These are phyloP conservation scores for Entomobrya proxima DNA, from an alignment of 2,888 invertebrate genomes.

Conservation along the genomic window DNA sequence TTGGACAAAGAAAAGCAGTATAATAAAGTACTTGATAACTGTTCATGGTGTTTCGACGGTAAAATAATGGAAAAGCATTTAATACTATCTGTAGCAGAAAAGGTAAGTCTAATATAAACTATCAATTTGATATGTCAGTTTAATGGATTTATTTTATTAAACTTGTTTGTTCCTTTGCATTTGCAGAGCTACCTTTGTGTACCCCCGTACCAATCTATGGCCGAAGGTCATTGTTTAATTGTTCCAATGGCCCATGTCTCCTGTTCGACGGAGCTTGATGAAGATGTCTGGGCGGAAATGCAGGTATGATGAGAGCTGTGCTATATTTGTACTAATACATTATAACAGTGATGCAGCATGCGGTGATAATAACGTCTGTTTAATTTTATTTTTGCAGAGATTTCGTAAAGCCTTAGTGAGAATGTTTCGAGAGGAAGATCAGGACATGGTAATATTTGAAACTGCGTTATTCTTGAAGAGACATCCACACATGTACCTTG, in stretches of 20 bases:
- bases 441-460: slow-evolving; percentile 94
- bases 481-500: slow-evolving; percentile 90
- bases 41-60: slow-evolving; percentile 90
- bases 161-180: slow-evolving; percentile 55
- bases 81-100: slow-evolving; percentile 87
- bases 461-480: slow-evolving; percentile 85
- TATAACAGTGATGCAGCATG: not conserved
- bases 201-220: slow-evolving; percentile 88
- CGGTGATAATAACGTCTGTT: no score
- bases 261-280: slow-evolving; percentile 90
- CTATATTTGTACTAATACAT: no score
- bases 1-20: slow-evolving; percentile 86
- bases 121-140: not conserved
- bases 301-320: slow-evolving; percentile 79
- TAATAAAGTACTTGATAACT: slow-evolving; percentile 86
- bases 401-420: slow-evolving; percentile 87
- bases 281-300: slow-evolving; percentile 95
- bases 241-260: slow-evolving; percentile 88
- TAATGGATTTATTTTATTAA: not conserved
- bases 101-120: slow-evolving; percentile 78
- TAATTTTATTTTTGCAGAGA: slow-evolving; percentile 80
- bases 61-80: slow-evolving; percentile 88
- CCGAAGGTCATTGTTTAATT: slow-evolving; percentile 90
- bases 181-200: slow-evolving; percentile 86
- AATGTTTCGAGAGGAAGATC: slow-evolving; percentile 84